These are phyloP conservation scores for Sminthurides aquaticus DNA, from an alignment of 2,888 invertebrate genomes.

Conservation along the genomic window DNA sequence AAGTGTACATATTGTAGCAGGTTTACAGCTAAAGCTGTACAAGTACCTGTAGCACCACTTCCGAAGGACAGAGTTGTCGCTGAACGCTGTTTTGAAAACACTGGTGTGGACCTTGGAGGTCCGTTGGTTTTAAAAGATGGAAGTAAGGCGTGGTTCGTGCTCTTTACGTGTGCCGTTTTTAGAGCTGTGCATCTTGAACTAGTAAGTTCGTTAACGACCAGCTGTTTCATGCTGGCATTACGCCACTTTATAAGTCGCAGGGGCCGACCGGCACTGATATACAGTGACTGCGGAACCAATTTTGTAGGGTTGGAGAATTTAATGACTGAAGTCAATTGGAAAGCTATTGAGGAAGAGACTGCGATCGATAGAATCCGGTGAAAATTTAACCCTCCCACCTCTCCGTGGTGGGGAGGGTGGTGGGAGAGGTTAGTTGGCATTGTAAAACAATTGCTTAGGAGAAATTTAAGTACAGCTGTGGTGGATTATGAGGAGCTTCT, in stretches of 20 bases:
- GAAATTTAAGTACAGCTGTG: too few species aligned
- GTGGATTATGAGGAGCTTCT: too few species aligned
- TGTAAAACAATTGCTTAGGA: too few species aligned
- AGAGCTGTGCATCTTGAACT: background rate
- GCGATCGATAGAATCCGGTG: background rate
- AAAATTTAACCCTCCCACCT: background rate
- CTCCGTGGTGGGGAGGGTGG: constrained; percentile 5
- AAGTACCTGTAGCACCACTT: background rate
- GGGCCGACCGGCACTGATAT: background rate
- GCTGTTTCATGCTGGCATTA: background rate
- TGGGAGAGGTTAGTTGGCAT: too few species aligned
- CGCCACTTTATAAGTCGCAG: background rate
- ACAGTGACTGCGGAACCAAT: background rate
- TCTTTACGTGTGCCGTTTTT: background rate
- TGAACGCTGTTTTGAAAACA: background rate
- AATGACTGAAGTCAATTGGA: background rate
- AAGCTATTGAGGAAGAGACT: background rate
- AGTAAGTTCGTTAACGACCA: background rate
- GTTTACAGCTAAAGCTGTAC: background rate
- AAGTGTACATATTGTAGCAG: background rate
- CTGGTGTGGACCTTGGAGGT: background rate
- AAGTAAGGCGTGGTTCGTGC: background rate
- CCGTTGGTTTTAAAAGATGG: background rate
- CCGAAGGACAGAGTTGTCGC: background rate
- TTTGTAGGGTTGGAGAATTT: background rate